Conservation (phyloP, 2,888 invertebrate species). For the Reticulitermes lucifugus region DNA sequence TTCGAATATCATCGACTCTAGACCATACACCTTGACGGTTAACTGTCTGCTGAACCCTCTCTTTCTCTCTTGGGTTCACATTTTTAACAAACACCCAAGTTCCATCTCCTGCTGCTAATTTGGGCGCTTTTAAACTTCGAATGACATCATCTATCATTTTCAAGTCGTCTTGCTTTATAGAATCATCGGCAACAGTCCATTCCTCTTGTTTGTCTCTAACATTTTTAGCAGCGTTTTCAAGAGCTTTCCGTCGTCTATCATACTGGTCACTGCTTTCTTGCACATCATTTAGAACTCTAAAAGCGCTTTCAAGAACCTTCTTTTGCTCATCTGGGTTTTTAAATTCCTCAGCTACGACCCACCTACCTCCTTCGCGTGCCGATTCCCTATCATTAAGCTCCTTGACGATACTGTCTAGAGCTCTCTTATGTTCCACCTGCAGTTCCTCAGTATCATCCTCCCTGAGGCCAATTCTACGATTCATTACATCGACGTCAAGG, state of each 20-base stretch:
- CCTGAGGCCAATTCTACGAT: constrained; percentile 62
- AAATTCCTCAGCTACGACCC: constrained; percentile 32
- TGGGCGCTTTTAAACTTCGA: not conserved
- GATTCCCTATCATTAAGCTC: constrained; percentile 1
- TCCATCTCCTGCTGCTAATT: not conserved
- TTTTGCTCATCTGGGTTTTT: constrained; percentile 28
- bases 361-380: constrained; percentile 5
- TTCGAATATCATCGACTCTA: not conserved
- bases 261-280: not conserved
- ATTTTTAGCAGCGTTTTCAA: not conserved
- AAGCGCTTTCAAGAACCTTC: constrained; percentile 27
- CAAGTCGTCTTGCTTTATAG: not conserved
- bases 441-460: constrained; percentile 64
- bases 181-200: not conserved
- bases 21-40: not conserved
- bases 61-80: not conserved
- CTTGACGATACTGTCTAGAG: constrained; percentile 63
- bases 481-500: constrained; percentile 73
- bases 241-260: not conserved
- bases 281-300: not conserved
- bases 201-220: not conserved
- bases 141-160: not conserved
- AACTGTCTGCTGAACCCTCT: not conserved
- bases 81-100: not conserved
- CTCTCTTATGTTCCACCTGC: constrained; percentile 68